A percentile compares a stretch with the other conserved stretches of the same genome.
Conservation (phyloP, 2,888 invertebrate genomes). For the Drosophila paranaensis region DNA sequence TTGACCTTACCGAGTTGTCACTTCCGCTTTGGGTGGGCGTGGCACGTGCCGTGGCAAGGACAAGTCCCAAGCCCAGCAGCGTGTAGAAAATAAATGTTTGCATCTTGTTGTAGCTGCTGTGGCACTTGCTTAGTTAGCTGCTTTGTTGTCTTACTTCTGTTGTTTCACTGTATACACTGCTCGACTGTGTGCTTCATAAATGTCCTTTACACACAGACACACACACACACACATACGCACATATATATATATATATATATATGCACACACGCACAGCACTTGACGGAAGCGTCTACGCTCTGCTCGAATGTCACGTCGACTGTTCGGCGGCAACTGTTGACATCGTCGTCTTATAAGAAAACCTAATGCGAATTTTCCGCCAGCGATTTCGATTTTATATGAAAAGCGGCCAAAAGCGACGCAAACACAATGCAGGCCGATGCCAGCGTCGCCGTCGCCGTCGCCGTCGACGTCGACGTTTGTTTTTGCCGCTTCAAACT, state of each 20-base stretch:
- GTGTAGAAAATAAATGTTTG: constrained; percentile 66
- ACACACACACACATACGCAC: constrained; percentile 24
- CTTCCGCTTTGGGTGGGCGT: constrained; percentile 79
- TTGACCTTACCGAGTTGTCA: constrained; percentile 81
- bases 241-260: background rate
- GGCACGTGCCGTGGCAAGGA: constrained; percentile 67
- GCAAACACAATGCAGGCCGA: constrained; percentile 73
- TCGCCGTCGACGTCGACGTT: constrained; percentile 16
- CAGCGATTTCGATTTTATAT: constrained; percentile 84
- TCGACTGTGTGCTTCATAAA: constrained; percentile 34
- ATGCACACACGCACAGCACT: constrained; percentile 18
- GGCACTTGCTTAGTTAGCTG: constrained; percentile 20
- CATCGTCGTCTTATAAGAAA: constrained; percentile 84
- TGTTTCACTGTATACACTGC: constrained; percentile 29
- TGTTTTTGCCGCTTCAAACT: constrained; percentile 44
- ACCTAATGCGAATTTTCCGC: constrained; percentile 84
- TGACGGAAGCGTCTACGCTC: constrained; percentile 56
- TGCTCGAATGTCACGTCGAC: constrained; percentile 62
- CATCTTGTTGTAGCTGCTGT: constrained; percentile 61
- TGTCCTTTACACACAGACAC: constrained; percentile 44
- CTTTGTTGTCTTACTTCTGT: constrained; percentile 32
- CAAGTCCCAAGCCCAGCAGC: constrained; percentile 61
- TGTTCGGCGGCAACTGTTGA: constrained; percentile 73
- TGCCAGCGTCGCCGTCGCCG: constrained; percentile 21
- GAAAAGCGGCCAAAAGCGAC: constrained; percentile 70